Evolutionary conservation across 1,140 invertebrate genomes (phyloP), one percentile per base, ranked within the genome.

Genomic region (Ladona fulva): DNA sequence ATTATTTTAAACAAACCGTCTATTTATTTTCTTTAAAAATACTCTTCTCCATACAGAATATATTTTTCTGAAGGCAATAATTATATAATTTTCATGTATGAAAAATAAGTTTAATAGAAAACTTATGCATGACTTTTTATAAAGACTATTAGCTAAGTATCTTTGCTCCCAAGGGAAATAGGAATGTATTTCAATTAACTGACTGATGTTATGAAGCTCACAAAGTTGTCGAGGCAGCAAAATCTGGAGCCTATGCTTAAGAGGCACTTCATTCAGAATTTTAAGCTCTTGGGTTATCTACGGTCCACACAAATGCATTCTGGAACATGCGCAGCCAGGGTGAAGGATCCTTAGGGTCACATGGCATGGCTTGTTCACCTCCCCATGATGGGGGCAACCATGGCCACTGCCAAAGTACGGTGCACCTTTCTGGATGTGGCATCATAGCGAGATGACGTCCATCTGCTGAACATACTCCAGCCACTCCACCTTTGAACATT

Each of bases 391-490:
- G 81, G 1, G 92, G 89, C 74, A 90, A 86, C 83, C 92, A 92
- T 0, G 95, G 91, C 89, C 94, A 95, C 85, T 97, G 95, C 92
- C 94, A 97, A 79, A 89, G 89, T 80, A 92, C 85, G 25, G 92
- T 90, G 80, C 93, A 95, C 74, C 97, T 89, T 86, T 99, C 97
- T 0, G 97, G 97, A 88, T 99, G 97, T 16, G 97, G 97, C 97
- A 99, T 99, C 88, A 99, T 91, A 0, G 96, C 97, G 78, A 99
- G 87, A 86, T 99, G 97, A 25, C 97, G 90, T 0, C 97, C 97
- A 87, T 98, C 91, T 7, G 82, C 78, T 0, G 96, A 98, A 82
- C 94, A 95, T 75, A 99, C 85, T 22, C 92, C 96, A 74, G 97
- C 97, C 77, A 98, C 89, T 24, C 94, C 94, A 77, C 88, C 91